These are phyloP conservation scores for Neolamprologus toae DNA, from an alignment of 2,113 vertebrate species.

Conservation along the genomic window DNA sequence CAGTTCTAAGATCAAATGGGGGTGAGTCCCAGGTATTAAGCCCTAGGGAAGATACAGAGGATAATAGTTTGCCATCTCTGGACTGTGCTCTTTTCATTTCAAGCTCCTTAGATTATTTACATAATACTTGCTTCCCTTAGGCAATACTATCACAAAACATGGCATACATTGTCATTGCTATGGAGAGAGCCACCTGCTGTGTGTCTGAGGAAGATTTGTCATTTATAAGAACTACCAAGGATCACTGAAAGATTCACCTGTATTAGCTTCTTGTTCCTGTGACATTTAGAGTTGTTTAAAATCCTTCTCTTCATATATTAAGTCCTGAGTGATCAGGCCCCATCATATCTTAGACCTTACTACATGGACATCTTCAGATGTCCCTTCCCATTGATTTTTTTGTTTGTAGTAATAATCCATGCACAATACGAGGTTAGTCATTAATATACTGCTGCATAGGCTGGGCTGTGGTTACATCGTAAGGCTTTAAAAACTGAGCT, in stretches of 20 bases:
- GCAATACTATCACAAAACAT: not conserved
- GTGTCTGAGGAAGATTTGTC: not conserved
- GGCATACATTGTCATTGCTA: not conserved
- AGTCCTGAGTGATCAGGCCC: not conserved
- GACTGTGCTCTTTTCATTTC: not conserved
- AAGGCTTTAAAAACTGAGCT: not conserved
- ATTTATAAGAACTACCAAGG: not conserved
- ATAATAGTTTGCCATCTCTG: not conserved
- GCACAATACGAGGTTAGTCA: not conserved
- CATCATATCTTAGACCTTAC: not conserved
- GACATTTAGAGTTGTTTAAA: not conserved
- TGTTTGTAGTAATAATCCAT: not conserved
- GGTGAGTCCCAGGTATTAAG: not conserved
- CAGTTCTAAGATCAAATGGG: not conserved
- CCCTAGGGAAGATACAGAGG: not conserved
- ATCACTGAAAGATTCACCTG: not conserved
- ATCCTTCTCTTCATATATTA: not conserved
- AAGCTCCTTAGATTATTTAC: not conserved
- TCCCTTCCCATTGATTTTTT: not conserved
- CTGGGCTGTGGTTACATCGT: not conserved
- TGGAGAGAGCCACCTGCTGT: not conserved
- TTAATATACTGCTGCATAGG: not conserved
- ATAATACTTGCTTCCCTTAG: not conserved
- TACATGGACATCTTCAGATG: not conserved
- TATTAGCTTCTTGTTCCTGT: not conserved